Percentiles rank a stretch among this genome's conserved stretches.
Conservation (phyloP, 2,888 invertebrate species). For the Allolobophora icterica region DNA sequence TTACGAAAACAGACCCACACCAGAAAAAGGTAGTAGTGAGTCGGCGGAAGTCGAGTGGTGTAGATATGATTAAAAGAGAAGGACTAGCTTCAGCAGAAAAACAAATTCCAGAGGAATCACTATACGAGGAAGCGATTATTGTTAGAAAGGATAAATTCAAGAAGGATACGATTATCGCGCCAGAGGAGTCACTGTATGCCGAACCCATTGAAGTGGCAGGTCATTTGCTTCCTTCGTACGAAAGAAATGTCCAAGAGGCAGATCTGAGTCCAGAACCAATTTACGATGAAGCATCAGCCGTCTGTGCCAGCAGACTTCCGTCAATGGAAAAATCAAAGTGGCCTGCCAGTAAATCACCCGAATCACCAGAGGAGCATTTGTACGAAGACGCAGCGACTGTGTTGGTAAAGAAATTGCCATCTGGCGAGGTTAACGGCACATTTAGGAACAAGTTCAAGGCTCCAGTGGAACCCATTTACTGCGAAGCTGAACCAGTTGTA, state of each 20-base stretch:
- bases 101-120: neutral
- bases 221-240: neutral
- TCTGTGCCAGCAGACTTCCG: neutral
- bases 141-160: neutral
- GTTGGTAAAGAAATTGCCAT: neutral
- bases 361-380: neutral
- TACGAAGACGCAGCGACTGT: neutral
- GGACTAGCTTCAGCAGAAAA: too few species aligned
- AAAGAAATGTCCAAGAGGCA: neutral
- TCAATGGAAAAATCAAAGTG: neutral
- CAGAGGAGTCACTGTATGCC: neutral
- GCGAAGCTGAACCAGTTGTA: neutral
- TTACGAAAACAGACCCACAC: neutral
- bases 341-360: neutral
- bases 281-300: neutral
- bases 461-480: slow-evolving; percentile 9
- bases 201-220: neutral
- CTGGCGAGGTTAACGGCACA: neutral
- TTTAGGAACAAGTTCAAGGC: neutral
- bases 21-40: neutral
- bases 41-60: neutral
- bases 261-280: neutral
- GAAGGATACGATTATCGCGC: neutral
- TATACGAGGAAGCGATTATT: neutral
- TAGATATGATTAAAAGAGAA: neutral